A percentile compares a stretch with the other conserved stretches of the same genome.
phyloP scores from a whole-genome alignment of 2,888 invertebrate genomes.

The Cerastoderma edule region DNA sequence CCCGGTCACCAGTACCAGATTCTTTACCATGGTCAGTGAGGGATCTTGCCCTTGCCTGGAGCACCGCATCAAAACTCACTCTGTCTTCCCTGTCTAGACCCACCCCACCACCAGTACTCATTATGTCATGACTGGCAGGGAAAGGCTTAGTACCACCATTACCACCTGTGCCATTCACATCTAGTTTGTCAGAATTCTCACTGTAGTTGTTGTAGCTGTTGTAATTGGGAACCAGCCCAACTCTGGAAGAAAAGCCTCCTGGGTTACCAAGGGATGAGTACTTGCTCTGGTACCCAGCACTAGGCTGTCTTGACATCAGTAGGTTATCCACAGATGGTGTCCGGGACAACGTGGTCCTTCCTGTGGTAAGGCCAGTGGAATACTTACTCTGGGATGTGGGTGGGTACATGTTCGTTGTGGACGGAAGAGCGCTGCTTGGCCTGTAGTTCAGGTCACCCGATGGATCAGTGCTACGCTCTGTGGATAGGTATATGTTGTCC shows the following conservation, averaged over 20 bases:
- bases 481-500: constrained; percentile 43
- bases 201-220: constrained; percentile 32
- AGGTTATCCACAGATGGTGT: constrained; percentile 69
- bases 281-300: constrained; percentile 37
- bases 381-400: constrained; percentile 42
- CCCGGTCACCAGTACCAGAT: constrained; percentile 11
- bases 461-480: constrained; percentile 17
- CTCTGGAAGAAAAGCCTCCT: constrained; percentile 37
- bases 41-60: constrained; percentile 40
- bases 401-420: constrained; percentile 53
- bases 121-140: constrained; percentile 40
- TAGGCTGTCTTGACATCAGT: constrained; percentile 49
- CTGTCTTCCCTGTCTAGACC: constrained; percentile 20
- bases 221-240: constrained; percentile 51
- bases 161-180: constrained; percentile 41
- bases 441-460: constrained; percentile 23
- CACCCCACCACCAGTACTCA: constrained; percentile 24
- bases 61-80: constrained; percentile 32
- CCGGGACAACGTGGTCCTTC: constrained; percentile 54
- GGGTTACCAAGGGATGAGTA: constrained; percentile 52
- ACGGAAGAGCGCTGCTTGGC: constrained; percentile 50
- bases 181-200: constrained; percentile 49
- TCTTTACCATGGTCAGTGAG: constrained; percentile 18
- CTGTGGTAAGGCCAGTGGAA: constrained; percentile 48
- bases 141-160: constrained; percentile 27